Evolutionary conservation across 2,888 invertebrate species (phyloP).

Genomic region (Standfussiana lucernea): DNA sequence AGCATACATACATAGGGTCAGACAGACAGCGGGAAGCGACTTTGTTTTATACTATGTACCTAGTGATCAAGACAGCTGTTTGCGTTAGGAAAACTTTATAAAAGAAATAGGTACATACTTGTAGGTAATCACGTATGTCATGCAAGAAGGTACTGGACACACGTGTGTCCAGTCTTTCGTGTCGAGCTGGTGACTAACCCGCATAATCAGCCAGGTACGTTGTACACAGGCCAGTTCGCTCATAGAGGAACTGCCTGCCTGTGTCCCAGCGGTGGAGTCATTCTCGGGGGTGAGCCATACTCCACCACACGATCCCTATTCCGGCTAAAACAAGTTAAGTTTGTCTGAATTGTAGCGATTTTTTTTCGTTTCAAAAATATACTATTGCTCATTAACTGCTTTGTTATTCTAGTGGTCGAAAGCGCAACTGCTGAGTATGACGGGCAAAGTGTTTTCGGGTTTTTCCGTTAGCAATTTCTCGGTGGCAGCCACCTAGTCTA

Average conservation of each 20-base stretch:
- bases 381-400: background rate
- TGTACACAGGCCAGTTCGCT: background rate
- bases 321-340: background rate
- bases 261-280: background rate
- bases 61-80: background rate
- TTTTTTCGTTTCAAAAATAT: background rate
- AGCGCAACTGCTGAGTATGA: background rate
- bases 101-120: background rate
- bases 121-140: background rate
- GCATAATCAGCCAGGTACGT: background rate
- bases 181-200: no score
- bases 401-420: background rate
- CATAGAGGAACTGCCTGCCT: background rate
- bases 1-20: no score
- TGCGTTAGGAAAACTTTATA: background rate
- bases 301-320: background rate
- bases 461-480: background rate
- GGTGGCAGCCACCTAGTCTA: background rate
- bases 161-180: no score
- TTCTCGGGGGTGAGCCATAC: no score
- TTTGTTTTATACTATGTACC: no score
- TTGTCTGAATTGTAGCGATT: background rate
- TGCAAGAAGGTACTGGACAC: background rate
- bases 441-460: background rate
- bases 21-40: no score